These are phyloP conservation scores for Gavia stellata DNA, from an alignment of 2,113 vertebrate species.

Conservation along the genomic window DNA sequence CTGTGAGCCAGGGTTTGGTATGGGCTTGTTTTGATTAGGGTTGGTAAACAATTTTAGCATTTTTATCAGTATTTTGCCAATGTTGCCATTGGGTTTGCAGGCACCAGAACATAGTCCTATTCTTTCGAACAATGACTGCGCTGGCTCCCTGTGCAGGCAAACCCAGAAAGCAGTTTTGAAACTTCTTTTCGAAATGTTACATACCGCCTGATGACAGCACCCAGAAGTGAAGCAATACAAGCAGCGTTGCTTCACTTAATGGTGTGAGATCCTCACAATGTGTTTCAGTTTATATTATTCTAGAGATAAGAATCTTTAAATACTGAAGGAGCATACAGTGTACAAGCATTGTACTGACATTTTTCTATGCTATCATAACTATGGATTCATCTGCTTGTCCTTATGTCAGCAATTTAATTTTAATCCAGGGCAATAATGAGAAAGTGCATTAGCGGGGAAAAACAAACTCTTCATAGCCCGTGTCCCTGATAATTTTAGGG, in stretches of 20 bases:
- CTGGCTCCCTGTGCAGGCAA: background rate
- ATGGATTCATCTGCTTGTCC: slow-evolving; percentile 44
- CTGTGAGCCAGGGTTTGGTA: background rate
- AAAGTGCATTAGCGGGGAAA: slow-evolving; percentile 43
- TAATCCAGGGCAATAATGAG: slow-evolving; percentile 54
- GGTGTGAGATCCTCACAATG: background rate
- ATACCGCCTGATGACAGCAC: background rate
- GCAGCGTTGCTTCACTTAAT: background rate
- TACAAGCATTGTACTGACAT: slow-evolving; percentile 2
- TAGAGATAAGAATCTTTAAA: slow-evolving; percentile 48
- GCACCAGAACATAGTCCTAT: background rate
- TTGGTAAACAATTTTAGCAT: background rate
- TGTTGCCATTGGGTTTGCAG: background rate
- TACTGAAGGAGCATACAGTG: background rate
- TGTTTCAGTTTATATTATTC: slow-evolving; percentile 26
- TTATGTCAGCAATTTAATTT: slow-evolving; percentile 67
- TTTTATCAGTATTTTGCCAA: slow-evolving; percentile 51
- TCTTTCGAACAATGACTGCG: slow-evolving; percentile 30
- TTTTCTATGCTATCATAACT: slow-evolving; percentile 51
- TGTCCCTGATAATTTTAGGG: slow-evolving; percentile 57
- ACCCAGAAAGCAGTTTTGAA: slow-evolving; percentile 23
- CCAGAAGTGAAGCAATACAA: background rate
- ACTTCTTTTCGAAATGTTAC: slow-evolving; percentile 13
- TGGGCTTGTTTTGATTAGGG: background rate
- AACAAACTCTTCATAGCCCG: background rate